phyloP scores from a whole-genome alignment of 30 jellyfish, hydroid and myxozoan species.

The Morbakka virulenta region DNA sequence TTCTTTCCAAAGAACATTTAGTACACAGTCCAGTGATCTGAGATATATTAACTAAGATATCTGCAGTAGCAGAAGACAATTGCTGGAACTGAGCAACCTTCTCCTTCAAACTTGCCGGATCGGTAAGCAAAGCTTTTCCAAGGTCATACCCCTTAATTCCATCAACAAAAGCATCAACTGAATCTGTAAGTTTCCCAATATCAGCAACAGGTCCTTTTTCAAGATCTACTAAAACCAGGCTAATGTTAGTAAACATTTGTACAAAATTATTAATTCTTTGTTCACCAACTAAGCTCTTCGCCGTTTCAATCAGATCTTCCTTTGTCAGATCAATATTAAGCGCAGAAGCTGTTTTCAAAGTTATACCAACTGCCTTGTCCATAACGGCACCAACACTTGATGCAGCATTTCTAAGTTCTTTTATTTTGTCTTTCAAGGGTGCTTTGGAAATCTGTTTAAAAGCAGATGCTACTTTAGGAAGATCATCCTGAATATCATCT shows the following conservation, averaged over 20 bases:
- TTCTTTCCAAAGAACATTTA: slow-evolving; percentile 38
- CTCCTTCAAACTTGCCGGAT: slow-evolving; percentile 68
- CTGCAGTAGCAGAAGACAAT: slow-evolving; percentile 69
- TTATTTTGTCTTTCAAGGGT: slow-evolving; percentile 64
- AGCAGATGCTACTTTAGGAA: slow-evolving; percentile 34
- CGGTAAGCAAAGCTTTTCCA: slow-evolving; percentile 62
- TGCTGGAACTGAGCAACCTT: slow-evolving; percentile 83
- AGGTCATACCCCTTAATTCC: slow-evolving; percentile 69
- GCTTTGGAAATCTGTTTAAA: slow-evolving; percentile 46
- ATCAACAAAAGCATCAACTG: slow-evolving; percentile 69
- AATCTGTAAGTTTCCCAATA: slow-evolving; percentile 87
- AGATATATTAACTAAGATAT: slow-evolving; percentile 31
- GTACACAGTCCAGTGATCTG: slow-evolving; percentile 75
- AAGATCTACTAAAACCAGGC: slow-evolving; percentile 23
- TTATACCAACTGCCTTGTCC: slow-evolving; percentile 49
- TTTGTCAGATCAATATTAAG: slow-evolving; percentile 38
- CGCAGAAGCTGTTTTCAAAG: slow-evolving; percentile 48
- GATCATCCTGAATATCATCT: slow-evolving; percentile 31
- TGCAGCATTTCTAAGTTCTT: slow-evolving; percentile 30
- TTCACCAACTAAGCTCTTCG: slow-evolving; percentile 46
- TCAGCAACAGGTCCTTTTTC: slow-evolving; percentile 77
- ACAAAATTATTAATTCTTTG: slow-evolving; percentile 39
- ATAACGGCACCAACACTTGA: slow-evolving; percentile 12
- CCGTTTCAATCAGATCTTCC: slow-evolving; percentile 51
- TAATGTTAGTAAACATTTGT: slow-evolving; percentile 1